phyloP scores from a whole-genome alignment of 2,888 invertebrate species.

The Agrenia bidenticulata region DNA sequence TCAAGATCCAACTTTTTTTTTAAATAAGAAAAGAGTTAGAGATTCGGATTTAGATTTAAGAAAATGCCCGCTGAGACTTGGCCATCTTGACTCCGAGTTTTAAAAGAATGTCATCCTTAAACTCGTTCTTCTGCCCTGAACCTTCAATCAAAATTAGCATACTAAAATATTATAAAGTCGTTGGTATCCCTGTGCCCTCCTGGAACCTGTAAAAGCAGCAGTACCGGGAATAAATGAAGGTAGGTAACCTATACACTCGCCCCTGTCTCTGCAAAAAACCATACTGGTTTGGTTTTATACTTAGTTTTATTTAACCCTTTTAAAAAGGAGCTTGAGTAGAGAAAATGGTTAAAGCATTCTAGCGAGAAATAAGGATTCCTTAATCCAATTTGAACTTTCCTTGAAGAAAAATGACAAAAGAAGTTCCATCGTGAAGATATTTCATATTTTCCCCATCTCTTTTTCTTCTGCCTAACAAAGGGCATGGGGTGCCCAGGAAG shows the following conservation, averaged over 20 bases:
- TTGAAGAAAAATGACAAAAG: constrained; percentile 15
- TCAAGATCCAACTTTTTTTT: no score
- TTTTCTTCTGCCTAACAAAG: not conserved
- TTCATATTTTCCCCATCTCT: constrained; percentile 6
- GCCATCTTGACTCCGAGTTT: not conserved
- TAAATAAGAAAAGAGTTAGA: no score
- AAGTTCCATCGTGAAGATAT: constrained; percentile 4
- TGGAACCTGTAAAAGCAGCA: no score
- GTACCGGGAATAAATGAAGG: no score
- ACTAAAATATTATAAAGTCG: constrained; percentile 6
- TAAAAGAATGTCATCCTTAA: not conserved
- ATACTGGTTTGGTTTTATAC: not conserved
- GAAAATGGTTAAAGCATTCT: constrained; percentile 4
- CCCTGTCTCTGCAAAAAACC: no score
- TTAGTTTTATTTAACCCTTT: constrained; percentile 4
- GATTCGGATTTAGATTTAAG: no score
- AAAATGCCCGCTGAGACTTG: no score
- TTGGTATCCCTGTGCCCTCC: no score
- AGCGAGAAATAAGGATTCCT: constrained; percentile 14
- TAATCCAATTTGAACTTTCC: constrained; percentile 14
- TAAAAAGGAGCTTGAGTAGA: not conserved
- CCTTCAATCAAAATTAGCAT: constrained; percentile 17
- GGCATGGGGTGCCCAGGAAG: not conserved
- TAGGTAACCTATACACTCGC: no score
- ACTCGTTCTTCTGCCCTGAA: not conserved